Evolutionary conservation across 1,140 invertebrate genomes (phyloP).

Genomic region (Semibalanus balanoides): DNA sequence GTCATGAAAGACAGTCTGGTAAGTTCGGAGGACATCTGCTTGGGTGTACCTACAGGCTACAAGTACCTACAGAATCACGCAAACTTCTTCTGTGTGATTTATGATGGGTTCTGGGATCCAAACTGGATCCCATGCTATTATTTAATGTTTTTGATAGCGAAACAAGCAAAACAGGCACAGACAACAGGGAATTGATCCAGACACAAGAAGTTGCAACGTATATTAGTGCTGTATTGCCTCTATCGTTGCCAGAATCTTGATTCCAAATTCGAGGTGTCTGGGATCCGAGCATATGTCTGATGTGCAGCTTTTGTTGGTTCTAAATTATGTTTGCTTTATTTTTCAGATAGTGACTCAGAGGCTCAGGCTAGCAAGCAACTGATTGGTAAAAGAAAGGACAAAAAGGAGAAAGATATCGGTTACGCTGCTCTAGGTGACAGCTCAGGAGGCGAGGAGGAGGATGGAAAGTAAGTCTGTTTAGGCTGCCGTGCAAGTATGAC

Average conservation of each 20-base stretch:
- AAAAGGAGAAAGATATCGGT: constrained; percentile 16
- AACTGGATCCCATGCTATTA: too few species aligned
- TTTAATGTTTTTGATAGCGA: not conserved
- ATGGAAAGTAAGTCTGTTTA: not conserved
- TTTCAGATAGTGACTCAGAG: not conserved
- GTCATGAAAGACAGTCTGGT: not conserved
- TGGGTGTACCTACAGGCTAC: too few species aligned
- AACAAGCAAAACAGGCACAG: too few species aligned
- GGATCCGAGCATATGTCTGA: not conserved
- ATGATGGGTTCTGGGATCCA: too few species aligned
- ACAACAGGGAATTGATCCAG: too few species aligned
- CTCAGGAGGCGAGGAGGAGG: constrained; percentile 11
- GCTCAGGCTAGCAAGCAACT: constrained; percentile 2
- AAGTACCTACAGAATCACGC: too few species aligned
- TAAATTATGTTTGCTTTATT: not conserved
- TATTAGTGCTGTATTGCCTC: too few species aligned
- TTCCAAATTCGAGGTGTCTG: too few species aligned
- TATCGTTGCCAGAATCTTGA: too few species aligned
- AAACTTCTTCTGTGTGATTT: too few species aligned
- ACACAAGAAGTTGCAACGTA: too few species aligned
- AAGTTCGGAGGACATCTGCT: not conserved
- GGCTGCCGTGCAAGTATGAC: too few species aligned
- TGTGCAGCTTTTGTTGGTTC: not conserved
- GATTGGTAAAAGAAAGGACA: constrained; percentile 15
- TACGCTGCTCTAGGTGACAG: constrained; percentile 17